A percentile compares a stretch with the other conserved stretches of the same genome.
Conservation (phyloP, 2,888 invertebrate species). For the Harpalus rubripes region DNA sequence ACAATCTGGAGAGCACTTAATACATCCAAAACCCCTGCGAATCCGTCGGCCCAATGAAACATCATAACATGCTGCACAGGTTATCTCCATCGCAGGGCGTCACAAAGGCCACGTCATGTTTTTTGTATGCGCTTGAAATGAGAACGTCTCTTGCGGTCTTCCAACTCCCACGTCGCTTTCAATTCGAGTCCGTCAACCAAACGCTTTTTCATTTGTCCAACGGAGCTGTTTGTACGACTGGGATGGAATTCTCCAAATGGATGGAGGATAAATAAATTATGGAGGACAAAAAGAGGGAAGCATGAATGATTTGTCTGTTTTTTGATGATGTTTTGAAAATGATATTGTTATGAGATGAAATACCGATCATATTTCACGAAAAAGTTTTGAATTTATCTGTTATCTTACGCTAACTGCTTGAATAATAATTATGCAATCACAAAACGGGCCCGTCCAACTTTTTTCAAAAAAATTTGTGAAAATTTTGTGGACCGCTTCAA, state of each 20-base stretch:
- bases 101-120: conserved; percentile 68
- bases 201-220: conserved; percentile 47
- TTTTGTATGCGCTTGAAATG: conserved; percentile 69
- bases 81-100: conserved; percentile 8
- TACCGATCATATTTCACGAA: too few relatives aligned
- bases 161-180: conserved; percentile 63
- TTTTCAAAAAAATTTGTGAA: too few relatives aligned
- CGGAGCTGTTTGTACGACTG: conserved; percentile 32
- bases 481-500: too few relatives aligned
- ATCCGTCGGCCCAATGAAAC: conserved; percentile 28
- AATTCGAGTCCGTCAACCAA: conserved; percentile 45
- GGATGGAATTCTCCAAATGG: conserved; percentile 27
- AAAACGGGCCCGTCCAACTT: too few relatives aligned
- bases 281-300: not conserved
- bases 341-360: not conserved
- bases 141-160: conserved; percentile 67
- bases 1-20: not conserved
- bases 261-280: conserved; percentile 39
- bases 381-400: too few relatives aligned
- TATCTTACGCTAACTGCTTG: too few relatives aligned
- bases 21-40: not conserved
- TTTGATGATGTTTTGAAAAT: not conserved
- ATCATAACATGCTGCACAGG: conserved; percentile 52
- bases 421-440: too few relatives aligned
- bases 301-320: conserved; percentile 6